Base-by-base conservation (phyloP, 2,888 invertebrate species). In the Blomia tropicalis region DNA sequence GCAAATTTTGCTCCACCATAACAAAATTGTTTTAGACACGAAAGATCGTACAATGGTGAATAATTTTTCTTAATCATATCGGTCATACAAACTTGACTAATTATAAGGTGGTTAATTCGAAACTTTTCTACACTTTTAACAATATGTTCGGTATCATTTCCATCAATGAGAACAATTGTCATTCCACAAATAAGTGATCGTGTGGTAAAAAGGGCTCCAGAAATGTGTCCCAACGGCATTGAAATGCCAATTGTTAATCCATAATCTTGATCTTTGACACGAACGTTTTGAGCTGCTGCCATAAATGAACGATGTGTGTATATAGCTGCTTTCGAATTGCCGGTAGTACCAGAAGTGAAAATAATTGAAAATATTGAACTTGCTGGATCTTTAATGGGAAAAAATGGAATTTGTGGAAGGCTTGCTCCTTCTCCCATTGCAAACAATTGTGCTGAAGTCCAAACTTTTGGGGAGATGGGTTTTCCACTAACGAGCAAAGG, bases 301-400 rank as follows among this genome's bases (percentile, higher is more conserved):
- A 56, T 7, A 27, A 11, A 30, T 5, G 23, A 27, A 7, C 30
- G 30, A 31, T 56, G 56, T n/a, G 56, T 27, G 23, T 27, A 19
- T 5, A 56, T 31, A 11, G 56, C 56, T 31, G 7, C 32, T 31
- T 56, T 56, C 14, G 56, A 23, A 30, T 5, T 29, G 5, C 56
- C 56, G 5, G 56, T 56, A 11, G 56, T 30, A 11, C 56, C 56
- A 11, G 56, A 56, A 27, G 56, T 56, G n/a, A n/a, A 56, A n/a
- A 5, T 11, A 27, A 56, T 31, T 5, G 22, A 11, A 56, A 14
- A 56, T 11, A 14, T 14, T 27, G 5, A 5, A 27, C 11, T 27
- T 7, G 11, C 14, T 14, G 51, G 51, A n/a, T 47, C 51, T 25
- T 27, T 14, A 19, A 56, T 29, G 5, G 56, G 23, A 19, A 56